Conservation (phyloP, 2,888 invertebrate species). For the Ophion slaviceki region DNA sequence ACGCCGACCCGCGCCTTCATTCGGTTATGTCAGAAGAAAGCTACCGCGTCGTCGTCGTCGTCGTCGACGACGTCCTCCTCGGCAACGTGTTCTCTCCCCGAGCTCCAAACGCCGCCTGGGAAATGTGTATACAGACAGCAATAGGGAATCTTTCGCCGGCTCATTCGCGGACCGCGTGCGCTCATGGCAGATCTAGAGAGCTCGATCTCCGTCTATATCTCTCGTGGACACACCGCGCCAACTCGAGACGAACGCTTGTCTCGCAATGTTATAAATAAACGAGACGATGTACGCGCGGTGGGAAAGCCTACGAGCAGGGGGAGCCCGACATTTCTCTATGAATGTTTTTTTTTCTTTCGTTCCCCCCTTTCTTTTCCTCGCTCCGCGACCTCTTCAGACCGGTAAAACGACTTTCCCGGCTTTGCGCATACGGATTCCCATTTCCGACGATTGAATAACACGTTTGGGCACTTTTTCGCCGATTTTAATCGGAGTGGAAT, state of each 20-base stretch:
- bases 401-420: constrained; percentile 49
- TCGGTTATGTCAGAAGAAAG: constrained; percentile 84
- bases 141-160: constrained; percentile 41
- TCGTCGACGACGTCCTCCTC: constrained; percentile 51
- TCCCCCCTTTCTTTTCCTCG: background rate
- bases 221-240: constrained; percentile 30
- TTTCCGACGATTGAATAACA: constrained; percentile 48
- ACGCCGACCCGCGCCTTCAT: constrained; percentile 82
- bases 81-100: constrained; percentile 52
- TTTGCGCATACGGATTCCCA: constrained; percentile 33
- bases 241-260: constrained; percentile 45
- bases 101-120: constrained; percentile 60
- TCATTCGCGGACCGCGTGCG: constrained; percentile 50
- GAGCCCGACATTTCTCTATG: constrained; percentile 55
- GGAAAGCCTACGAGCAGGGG: constrained; percentile 39
- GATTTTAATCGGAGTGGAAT: background rate
- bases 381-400: constrained; percentile 15
- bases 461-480: background rate
- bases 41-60: constrained; percentile 73
- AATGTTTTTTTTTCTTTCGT: background rate
- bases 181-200: constrained; percentile 7
- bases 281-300: constrained; percentile 38
- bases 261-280: constrained; percentile 63
- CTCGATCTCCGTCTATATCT: constrained; percentile 47
- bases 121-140: constrained; percentile 59